These are phyloP conservation scores for Ferrisia virgata DNA, from an alignment of 2,888 invertebrate genomes.

Conservation along the genomic window DNA sequence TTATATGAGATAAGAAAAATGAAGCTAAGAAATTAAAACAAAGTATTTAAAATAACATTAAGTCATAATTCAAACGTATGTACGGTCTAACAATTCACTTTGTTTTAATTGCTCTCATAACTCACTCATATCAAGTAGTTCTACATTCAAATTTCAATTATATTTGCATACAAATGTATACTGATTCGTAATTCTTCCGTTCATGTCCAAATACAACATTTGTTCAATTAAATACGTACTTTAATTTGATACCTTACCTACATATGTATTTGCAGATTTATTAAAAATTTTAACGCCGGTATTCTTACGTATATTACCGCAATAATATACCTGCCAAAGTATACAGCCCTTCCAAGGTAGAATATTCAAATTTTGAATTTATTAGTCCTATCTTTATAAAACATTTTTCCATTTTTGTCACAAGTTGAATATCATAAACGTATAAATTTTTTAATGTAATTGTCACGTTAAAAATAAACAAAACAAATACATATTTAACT, in stretches of 20 bases:
- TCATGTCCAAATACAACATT: neutral
- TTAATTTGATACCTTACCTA: no score
- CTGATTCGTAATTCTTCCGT: neutral
- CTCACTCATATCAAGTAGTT: constrained; percentile 14
- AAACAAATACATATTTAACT: neutral
- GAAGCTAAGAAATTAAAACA: neutral
- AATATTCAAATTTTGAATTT: neutral
- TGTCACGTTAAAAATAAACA: neutral
- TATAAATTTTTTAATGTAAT: neutral
- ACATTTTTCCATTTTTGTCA: neutral
- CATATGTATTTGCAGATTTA: neutral
- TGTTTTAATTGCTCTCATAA: constrained; percentile 7
- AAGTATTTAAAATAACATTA: neutral
- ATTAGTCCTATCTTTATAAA: neutral
- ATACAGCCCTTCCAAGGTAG: neutral
- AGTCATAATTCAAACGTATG: neutral
- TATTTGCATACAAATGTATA: neutral
- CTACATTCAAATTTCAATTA: constrained; percentile 31
- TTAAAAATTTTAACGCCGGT: constrained; percentile 11
- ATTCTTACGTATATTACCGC: neutral
- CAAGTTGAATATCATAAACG: neutral
- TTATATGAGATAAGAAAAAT: no score
- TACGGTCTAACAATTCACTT: constrained; percentile 31
- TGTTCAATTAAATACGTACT: constrained; percentile 8
- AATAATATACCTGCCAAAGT: neutral